A percentile compares a stretch with the other conserved stretches of the same genome.
Conservation (phyloP, 2,113 vertebrate genomes). For the Micromys minutus region DNA sequence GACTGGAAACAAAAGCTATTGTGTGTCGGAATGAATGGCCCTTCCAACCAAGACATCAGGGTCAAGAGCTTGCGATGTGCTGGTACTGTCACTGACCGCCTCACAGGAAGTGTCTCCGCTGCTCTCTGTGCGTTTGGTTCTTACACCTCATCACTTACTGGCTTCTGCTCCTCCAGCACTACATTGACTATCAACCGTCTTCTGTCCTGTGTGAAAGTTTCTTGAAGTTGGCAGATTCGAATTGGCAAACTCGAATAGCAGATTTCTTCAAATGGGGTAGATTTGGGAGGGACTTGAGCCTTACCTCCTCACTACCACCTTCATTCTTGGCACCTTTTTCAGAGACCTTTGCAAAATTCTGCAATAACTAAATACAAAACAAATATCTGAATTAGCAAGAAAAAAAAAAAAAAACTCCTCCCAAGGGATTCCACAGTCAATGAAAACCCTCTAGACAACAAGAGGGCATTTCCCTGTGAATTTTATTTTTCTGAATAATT, state of each 20-base stretch:
- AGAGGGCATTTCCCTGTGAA: background rate
- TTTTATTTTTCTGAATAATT: constrained; percentile 51
- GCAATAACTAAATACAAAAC: background rate
- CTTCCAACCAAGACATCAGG: background rate
- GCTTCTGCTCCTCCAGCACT: background rate
- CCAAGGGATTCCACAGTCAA: background rate
- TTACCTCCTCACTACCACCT: background rate
- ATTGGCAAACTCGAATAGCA: background rate
- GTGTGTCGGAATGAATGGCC: background rate
- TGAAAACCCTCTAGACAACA: constrained; percentile 29
- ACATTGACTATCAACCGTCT: background rate
- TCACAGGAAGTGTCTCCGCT: background rate
- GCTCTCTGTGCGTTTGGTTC: background rate
- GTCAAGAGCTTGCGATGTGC: constrained; percentile 17
- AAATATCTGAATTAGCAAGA: background rate
- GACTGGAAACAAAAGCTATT: background rate
- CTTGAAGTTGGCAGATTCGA: background rate
- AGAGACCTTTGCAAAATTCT: background rate
- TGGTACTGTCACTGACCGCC: background rate
- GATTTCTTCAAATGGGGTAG: background rate
- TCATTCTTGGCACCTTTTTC: background rate
- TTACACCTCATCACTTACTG: background rate
- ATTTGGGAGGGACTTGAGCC: background rate
- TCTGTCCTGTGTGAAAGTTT: background rate
- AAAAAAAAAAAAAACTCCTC: background rate